A percentile compares a stretch with the other conserved stretches of the same genome.
Evolutionary conservation across 2,888 invertebrate genomes (phyloP).

Genomic region (Agrilus biguttatus): DNA sequence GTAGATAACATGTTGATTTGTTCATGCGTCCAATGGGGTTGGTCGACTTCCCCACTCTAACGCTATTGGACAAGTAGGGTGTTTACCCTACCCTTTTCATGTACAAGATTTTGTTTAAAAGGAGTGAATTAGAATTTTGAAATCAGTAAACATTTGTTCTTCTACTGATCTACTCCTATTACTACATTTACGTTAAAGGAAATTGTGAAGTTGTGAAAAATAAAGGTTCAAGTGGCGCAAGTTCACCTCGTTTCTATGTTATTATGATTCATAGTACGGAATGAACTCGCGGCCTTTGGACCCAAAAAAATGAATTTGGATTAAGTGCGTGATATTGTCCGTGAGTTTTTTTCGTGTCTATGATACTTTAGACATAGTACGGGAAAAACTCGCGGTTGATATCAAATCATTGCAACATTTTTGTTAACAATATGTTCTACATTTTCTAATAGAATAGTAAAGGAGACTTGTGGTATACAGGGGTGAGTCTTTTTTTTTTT

Average conservation of each 20-base stretch:
- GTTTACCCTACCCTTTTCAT: too few species aligned
- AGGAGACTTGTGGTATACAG: too few species aligned
- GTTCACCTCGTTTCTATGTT: conserved; percentile 14
- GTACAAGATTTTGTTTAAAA: too few species aligned
- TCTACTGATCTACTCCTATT: too few species aligned
- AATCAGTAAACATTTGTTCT: too few species aligned
- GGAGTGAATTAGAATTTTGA: too few species aligned
- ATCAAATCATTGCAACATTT: conserved; percentile 4
- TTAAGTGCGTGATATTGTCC: conserved; percentile 11
- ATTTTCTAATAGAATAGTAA: too few species aligned
- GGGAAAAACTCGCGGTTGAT: conserved; percentile 23
- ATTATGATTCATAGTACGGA: conserved; percentile 16
- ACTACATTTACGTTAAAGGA: too few species aligned
- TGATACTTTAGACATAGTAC: conserved; percentile 21
- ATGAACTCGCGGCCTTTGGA: conserved; percentile 15
- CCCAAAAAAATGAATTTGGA: conserved; percentile 1
- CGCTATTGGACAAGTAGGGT: too few species aligned
- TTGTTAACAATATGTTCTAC: background rate
- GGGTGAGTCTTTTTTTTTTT: conserved; percentile 2
- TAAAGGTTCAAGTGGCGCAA: conserved; percentile 12
- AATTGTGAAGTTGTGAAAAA: conserved; percentile 4
- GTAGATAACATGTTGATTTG: too few species aligned
- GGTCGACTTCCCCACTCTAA: too few species aligned
- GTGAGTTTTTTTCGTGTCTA: conserved; percentile 19
- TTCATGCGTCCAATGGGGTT: too few species aligned